phyloP scores from a whole-genome alignment of 2,113 vertebrate species.

The Lonchura striata region DNA sequence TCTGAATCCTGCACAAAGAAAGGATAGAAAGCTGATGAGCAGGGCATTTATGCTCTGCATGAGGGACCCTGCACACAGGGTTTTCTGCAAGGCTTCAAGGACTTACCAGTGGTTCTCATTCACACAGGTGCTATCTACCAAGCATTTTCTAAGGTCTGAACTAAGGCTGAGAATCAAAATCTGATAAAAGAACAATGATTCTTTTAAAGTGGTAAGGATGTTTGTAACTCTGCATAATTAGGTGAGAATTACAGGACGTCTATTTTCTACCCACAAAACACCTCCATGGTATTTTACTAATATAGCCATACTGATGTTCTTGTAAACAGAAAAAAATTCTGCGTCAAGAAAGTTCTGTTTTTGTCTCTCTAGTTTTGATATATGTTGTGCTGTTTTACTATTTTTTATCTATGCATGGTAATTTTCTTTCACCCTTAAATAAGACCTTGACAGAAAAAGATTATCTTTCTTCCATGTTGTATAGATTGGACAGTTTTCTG shows the following conservation, averaged over 20 bases:
- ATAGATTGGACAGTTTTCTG: not conserved
- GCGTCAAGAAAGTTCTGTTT: not conserved
- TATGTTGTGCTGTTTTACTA: not conserved
- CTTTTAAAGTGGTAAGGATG: not conserved
- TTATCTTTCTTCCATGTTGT: not conserved
- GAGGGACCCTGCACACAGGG: not conserved
- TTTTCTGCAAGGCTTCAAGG: not conserved
- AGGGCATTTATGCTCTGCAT: not conserved
- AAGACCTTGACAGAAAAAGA: not conserved
- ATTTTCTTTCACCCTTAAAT: not conserved
- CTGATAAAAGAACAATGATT: not conserved
- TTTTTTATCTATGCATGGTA: not conserved
- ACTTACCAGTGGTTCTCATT: not conserved
- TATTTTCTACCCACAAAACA: not conserved
- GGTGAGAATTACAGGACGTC: not conserved
- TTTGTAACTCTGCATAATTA: not conserved
- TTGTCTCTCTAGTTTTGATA: not conserved
- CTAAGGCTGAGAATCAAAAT: not conserved
- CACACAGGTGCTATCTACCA: not conserved
- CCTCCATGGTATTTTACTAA: not conserved
- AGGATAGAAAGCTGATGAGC: not conserved
- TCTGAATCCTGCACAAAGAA: not conserved
- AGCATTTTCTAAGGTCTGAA: not conserved
- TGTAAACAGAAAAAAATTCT: not conserved
- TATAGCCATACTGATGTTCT: not conserved